These are phyloP conservation scores for Gouania willdenowi DNA, from an alignment of 2,797 vertebrate species.

Conservation along the genomic window DNA sequence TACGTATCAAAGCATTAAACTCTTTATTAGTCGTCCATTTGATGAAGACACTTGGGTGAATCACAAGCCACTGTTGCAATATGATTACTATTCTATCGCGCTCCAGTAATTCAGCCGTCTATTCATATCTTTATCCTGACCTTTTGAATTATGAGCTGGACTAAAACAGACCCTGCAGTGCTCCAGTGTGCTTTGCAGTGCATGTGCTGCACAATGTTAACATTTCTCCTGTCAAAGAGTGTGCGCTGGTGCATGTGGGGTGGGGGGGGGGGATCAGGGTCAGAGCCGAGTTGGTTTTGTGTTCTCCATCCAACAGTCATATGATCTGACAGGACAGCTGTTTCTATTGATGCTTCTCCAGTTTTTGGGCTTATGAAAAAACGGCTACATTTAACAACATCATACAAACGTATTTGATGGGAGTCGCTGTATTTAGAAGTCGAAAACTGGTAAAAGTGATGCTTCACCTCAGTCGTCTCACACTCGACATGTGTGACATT, in stretches of 20 bases:
- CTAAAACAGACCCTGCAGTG: constrained; percentile 5
- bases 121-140: constrained; percentile 7
- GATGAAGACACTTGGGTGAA: constrained; percentile 5
- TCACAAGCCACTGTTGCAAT: constrained; percentile 13
- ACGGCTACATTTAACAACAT: background rate
- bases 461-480: constrained; percentile 2
- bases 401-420: no score
- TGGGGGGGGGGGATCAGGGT: constrained; percentile 42
- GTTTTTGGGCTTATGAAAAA: background rate
- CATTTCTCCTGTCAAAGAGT: constrained; percentile 26
- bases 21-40: constrained; percentile 23
- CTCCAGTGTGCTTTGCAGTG: constrained; percentile 30
- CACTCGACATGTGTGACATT: constrained; percentile 54
- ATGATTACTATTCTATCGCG: constrained; percentile 21
- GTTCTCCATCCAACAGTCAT: constrained; percentile 38
- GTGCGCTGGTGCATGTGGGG: constrained; percentile 31
- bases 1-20: constrained; percentile 17
- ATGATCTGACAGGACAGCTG: constrained; percentile 60
- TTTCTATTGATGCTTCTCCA: constrained; percentile 15
- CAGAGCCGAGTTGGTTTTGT: constrained; percentile 29
- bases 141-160: constrained; percentile 13
- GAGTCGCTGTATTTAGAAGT: no score
- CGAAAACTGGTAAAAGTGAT: constrained; percentile 6
- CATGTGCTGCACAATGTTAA: constrained; percentile 38
- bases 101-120: constrained; percentile 11